Evolutionary conservation across 2,113 vertebrate genomes (phyloP).

Genomic region (Balaeniceps rex): DNA sequence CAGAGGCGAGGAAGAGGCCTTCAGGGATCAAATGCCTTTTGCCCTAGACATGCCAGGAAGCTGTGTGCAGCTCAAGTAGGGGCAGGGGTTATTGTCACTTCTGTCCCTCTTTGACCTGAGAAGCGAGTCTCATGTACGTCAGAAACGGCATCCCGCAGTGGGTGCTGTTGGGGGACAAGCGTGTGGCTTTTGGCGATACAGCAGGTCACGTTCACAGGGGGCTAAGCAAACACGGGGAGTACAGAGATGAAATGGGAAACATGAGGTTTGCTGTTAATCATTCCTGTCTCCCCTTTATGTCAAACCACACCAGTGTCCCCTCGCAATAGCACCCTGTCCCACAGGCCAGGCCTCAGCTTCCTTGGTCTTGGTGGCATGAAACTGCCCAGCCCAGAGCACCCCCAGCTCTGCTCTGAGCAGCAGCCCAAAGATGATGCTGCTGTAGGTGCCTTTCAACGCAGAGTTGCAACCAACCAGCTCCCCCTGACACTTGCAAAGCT

Average conservation of each 20-base stretch:
- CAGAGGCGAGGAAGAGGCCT: not conserved
- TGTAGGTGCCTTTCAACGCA: not conserved
- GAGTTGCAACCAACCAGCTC: not conserved
- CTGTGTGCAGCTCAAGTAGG: not conserved
- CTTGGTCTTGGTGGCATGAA: not conserved
- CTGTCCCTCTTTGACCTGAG: not conserved
- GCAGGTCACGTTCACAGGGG: not conserved
- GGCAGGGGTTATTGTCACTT: not conserved
- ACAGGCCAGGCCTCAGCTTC: not conserved
- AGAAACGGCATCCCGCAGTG: not conserved
- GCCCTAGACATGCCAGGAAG: not conserved
- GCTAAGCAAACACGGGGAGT: not conserved
- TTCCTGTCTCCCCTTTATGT: not conserved
- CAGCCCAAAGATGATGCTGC: not conserved
- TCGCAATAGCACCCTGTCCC: not conserved
- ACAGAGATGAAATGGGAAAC: not conserved
- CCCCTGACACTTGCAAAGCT: not conserved
- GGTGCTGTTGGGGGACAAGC: not conserved
- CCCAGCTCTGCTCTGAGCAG: not conserved
- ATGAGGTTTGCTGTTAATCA: rapidly evolving
- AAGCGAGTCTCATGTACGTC: rapidly evolving
- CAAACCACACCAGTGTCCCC: not conserved
- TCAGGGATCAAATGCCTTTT: not conserved
- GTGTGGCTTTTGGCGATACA: not conserved
- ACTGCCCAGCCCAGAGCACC: not conserved